Evolutionary conservation across 37 sponge, comb jelly and placozoan genomes (phyloP).

Genomic region (Sycon ciliatum): DNA sequence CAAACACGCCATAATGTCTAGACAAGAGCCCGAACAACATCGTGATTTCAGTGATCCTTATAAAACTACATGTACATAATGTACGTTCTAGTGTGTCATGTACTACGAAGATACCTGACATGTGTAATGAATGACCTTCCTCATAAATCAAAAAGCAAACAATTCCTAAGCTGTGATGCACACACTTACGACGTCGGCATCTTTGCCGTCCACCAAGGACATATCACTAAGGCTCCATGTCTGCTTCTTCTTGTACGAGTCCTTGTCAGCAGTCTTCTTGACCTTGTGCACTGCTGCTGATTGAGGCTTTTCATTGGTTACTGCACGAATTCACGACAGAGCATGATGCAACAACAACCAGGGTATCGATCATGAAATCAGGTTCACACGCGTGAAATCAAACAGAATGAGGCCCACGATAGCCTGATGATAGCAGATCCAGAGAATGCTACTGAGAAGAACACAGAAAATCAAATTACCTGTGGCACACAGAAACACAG

Average conservation of each 20-base stretch:
- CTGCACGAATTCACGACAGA: constrained; percentile 1
- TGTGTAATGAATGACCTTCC: no score
- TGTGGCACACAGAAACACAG: constrained; percentile 48
- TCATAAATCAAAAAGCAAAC: no score
- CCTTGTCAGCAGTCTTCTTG: neutral
- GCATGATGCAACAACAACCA: neutral
- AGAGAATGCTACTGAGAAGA: neutral
- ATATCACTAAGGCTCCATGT: constrained; percentile 61
- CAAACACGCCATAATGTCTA: no score
- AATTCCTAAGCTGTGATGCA: no score
- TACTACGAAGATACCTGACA: no score
- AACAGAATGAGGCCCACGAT: no score
- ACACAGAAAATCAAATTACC: constrained; percentile 28
- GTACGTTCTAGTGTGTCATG: no score
- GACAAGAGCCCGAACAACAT: no score
- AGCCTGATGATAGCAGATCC: no score
- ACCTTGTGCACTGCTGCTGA: neutral
- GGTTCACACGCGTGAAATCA: no score
- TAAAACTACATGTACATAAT: no score
- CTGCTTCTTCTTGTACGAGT: constrained; percentile 37
- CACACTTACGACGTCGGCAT: constrained; percentile 11
- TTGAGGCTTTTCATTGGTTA: neutral
- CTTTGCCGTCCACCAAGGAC: constrained; percentile 50
- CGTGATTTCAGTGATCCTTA: no score
- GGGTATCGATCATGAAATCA: neutral